Evolutionary conservation across 1,140 invertebrate species (phyloP), one percentile per base, ranked within the genome.

Genomic region (Colletes gigas): DNA sequence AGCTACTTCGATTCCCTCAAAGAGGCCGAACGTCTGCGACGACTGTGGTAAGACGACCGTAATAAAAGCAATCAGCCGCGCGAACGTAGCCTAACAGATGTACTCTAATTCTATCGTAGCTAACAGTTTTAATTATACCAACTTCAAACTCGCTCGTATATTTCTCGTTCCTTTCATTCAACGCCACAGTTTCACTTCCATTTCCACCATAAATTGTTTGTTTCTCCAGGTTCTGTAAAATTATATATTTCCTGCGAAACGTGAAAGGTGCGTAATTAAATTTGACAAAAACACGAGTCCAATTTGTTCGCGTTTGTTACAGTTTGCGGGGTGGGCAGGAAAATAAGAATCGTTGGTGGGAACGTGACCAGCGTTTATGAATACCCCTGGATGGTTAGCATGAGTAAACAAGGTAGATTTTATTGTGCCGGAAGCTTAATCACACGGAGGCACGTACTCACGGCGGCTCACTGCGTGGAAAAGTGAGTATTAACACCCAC

Each of bases 391-490:
- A 94, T 97, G 87, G 96, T 94, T 2, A 95, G 95, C 44, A 91
- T 98, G 19, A 92, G 94, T 75, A 95, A 96, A 88, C 93, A 94
- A 60, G 95, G 95, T 4, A 93, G 94, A 73, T 97, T 97, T 91
- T 96, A 97, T 83, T 97, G 97, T 89, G 96, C 96, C 1, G 96
- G 94, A 3, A 95, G 95, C 10, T 90, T 97, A 55, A 96, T 97
- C 86, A 95, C 94, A 8, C 92, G 94, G 47, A 92, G 90, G 30
- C 94, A 95, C 88, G 82, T 95, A 19, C 88, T 95, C 19, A 95
- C 95, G 14, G 95, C 95, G 0, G 95, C 94, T 6, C 95, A 96
- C 85, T 96, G 95, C 78, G 91, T 96, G 78, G 92, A 94, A 73
- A 93, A 93, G 95, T 95, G 90, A 84, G 87, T 91, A 19, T n/a